Base-by-base conservation (phyloP, 2,888 invertebrate species). In the Cryptocheilus praepositus region DNA sequence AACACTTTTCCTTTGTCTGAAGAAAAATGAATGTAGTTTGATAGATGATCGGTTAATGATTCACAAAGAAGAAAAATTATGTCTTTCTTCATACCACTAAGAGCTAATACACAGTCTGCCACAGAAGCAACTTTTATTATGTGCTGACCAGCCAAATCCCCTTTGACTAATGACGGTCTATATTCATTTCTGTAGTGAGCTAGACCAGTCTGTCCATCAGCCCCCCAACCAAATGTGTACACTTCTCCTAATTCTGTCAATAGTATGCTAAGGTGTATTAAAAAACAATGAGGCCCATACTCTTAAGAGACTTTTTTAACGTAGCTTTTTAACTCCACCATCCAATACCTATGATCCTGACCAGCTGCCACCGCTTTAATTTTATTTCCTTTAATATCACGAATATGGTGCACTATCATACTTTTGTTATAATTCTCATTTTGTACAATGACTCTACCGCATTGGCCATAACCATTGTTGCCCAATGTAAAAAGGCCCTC, bases 381-480 rank as follows among this genome's bases (percentile, higher is more conserved):
- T 19, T 89, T 90, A 59, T 92, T 91, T 13, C 92, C 92, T 65
- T 93, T 92, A 0, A 95, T 85, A 55, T 90, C 89, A 56, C 90
- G 89, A 59, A 96, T 92, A 67, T 92, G 91, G 88, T 95, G 91
- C 21, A 95, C 90, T 8, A 92, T 90, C 85, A 92, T 91, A 80
- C 92, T 94, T 4, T 92, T 92, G 53, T 85, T 89, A 81, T 95
- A 97, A 61, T 94, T 90, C 87, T 98, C 98, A 65, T 93, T 91
- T 3, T 91, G 88, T 71, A 96, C 92, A 66, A 97, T 92, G 62
- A 91, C 91, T 60, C 98, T 90, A 0, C 97, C 98, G 88, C 98
- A 98, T 87, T 98, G 98, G 0, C 98, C 98, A 85, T 95, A 97
- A 0, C 95, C 92, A 89, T 99, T 99, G 88, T 97, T 97, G 0